These are phyloP conservation scores for zebrafish (Danio rerio) DNA, from an alignment of 2,113 vertebrate species.

Conservation along the genomic window GRCz12tu NC_133196.1:8058001-8058500, in stretches of 20 bases:
- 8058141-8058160: too few species aligned
- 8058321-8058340: neutral
- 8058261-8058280: neutral
- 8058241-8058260: neutral
- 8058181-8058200: neutral
- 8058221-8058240: neutral
- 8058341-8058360: neutral
- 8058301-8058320: neutral
- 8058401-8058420: slow-evolving; percentile 18
- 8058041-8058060: too few species aligned
- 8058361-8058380: neutral
- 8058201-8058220: neutral
- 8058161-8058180: too few species aligned
- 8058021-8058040: too few species aligned
- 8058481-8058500: slow-evolving; percentile 20
- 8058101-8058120: too few species aligned
- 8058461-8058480: neutral
- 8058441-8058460: slow-evolving; percentile 8
- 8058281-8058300: slow-evolving; percentile 10
- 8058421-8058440: slow-evolving; percentile 9
- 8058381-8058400: neutral
- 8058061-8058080: too few species aligned
- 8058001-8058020: too few species aligned
- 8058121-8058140: too few species aligned
- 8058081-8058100: too few species aligned